Conservation (phyloP, 1,140 invertebrate genomes). For the Asbolus verrucosus region DNA sequence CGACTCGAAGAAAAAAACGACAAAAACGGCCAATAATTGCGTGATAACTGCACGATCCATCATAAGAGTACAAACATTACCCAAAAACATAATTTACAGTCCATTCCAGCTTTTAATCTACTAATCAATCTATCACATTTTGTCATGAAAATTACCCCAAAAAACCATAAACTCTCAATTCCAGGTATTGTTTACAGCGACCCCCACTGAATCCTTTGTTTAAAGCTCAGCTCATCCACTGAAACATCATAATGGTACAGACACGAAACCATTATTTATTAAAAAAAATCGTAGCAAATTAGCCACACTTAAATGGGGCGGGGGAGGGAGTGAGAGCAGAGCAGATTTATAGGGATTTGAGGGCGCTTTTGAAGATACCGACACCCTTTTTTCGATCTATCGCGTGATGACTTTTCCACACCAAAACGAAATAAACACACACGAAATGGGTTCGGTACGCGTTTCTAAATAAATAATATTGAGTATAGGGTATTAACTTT, state of each 20-base stretch:
- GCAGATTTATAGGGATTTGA: constrained; percentile 52
- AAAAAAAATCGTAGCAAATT: constrained; percentile 55
- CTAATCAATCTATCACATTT: constrained; percentile 61
- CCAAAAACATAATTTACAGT: constrained; percentile 55
- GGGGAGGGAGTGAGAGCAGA: constrained; percentile 40
- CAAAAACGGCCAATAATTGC: constrained; percentile 50
- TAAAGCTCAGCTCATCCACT: constrained; percentile 5
- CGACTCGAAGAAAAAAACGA: constrained; percentile 33
- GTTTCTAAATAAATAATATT: constrained; percentile 7
- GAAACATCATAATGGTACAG: constrained; percentile 37
- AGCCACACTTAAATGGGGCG: constrained; percentile 52
- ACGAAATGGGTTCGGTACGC: background rate
- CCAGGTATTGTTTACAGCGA: constrained; percentile 43
- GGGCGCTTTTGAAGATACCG: constrained; percentile 55
- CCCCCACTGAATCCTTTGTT: constrained; percentile 17
- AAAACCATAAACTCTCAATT: constrained; percentile 54
- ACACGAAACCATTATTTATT: constrained; percentile 41
- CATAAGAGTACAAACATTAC: constrained; percentile 56
- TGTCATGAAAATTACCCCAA: constrained; percentile 60
- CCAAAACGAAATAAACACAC: background rate
- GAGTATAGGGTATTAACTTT: background rate
- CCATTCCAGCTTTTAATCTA: constrained; percentile 50
- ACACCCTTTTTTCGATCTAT: constrained; percentile 49
- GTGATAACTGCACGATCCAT: constrained; percentile 57
- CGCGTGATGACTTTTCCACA: constrained; percentile 48